phyloP scores from a whole-genome alignment of 2,888 invertebrate genomes.

The Lasioglossum morio region DNA sequence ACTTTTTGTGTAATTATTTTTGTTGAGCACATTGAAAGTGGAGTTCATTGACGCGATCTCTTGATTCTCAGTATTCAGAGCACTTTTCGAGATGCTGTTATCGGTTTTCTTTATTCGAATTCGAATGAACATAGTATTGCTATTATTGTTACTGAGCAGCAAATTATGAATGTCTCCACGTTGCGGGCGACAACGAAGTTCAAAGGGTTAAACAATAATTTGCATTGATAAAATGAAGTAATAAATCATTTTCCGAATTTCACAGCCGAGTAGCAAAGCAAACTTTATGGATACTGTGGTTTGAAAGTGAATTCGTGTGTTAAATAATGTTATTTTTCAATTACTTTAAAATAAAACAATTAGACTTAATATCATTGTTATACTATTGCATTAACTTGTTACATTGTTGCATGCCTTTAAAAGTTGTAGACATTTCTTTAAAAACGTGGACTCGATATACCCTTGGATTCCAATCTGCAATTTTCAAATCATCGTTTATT shows the following conservation, averaged over 20 bases:
- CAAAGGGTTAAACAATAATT: not conserved
- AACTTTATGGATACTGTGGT: not conserved
- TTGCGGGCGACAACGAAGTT: not conserved
- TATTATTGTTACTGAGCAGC: conserved; percentile 2
- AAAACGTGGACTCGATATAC: not conserved
- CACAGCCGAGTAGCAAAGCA: not conserved
- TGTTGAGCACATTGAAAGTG: too few species aligned
- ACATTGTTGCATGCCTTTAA: not conserved
- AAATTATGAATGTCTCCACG: not conserved
- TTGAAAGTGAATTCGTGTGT: not conserved
- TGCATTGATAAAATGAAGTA: not conserved
- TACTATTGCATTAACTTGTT: not conserved
- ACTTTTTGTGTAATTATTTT: not conserved
- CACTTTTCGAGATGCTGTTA: not conserved
- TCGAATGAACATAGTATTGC: not conserved
- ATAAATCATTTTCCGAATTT: not conserved
- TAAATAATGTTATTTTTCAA: too few species aligned
- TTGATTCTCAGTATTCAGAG: not conserved
- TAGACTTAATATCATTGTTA: too few species aligned
- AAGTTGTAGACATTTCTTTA: not conserved
- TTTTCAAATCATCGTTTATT: not conserved
- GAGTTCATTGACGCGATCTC: not conserved
- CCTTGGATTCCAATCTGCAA: not conserved
- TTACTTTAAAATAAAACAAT: not conserved
- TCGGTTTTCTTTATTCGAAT: not conserved